Conservation (phyloP, 2,888 invertebrate species). For the Melieria crassipennis region DNA sequence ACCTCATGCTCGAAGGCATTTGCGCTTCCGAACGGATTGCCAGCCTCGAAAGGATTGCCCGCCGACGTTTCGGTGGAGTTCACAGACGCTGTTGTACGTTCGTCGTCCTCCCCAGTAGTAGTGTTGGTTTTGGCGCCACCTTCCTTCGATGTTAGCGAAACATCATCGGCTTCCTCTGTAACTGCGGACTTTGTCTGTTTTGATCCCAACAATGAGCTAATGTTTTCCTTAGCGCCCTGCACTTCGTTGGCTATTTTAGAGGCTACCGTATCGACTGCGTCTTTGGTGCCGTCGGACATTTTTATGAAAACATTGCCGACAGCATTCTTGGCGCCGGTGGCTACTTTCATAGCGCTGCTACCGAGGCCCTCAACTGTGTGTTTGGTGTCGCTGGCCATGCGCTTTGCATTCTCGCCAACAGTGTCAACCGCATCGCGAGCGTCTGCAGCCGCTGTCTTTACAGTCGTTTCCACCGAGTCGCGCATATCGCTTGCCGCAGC, state of each 20-base stretch:
- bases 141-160: slow-evolving; percentile 41
- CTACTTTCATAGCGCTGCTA: slow-evolving; percentile 23
- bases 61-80: slow-evolving; percentile 59
- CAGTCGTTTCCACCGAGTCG: slow-evolving; percentile 29
- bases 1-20: slow-evolving; percentile 46
- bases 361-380: slow-evolving; percentile 36
- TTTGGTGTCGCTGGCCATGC: slow-evolving; percentile 33
- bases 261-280: slow-evolving; percentile 41
- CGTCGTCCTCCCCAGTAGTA: slow-evolving; percentile 55
- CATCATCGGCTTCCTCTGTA: slow-evolving; percentile 33
- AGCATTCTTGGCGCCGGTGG: slow-evolving; percentile 29
- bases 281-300: slow-evolving; percentile 46
- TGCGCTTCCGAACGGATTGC: slow-evolving; percentile 38
- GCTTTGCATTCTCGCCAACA: slow-evolving; percentile 41
- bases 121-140: slow-evolving; percentile 42
- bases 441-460: slow-evolving; percentile 35
- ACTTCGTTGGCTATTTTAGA: slow-evolving; percentile 54
- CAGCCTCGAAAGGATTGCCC: slow-evolving; percentile 50
- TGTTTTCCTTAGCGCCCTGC: slow-evolving; percentile 55
- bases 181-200: slow-evolving; percentile 49
- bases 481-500: slow-evolving; percentile 21
- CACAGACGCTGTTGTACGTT: slow-evolving; percentile 63
- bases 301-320: slow-evolving; percentile 44
- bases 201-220: slow-evolving; percentile 55
- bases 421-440: slow-evolving; percentile 45